A percentile compares a stretch with the other conserved stretches of the same genome.
These are phyloP conservation scores for Galaxias olidus DNA, from an alignment of 2,797 vertebrate species.

Conservation along the genomic window DNA sequence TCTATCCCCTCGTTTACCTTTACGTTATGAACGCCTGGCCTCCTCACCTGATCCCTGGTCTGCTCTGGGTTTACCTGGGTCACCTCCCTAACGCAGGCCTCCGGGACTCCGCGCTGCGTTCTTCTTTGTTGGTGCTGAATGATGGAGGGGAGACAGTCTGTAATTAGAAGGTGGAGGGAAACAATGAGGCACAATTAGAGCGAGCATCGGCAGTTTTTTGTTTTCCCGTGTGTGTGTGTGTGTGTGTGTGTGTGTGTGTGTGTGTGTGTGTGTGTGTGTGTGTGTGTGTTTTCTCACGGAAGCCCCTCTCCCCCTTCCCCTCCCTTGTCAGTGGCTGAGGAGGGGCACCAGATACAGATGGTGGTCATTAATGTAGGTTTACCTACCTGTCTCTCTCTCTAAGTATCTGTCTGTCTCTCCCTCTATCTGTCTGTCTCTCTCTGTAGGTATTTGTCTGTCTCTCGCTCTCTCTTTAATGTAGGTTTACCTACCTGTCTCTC, in stretches of 20 bases:
- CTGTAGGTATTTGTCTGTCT: conserved; percentile 50
- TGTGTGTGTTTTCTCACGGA: conserved; percentile 64
- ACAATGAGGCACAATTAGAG: conserved; percentile 37
- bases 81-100: too few relatives aligned
- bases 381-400: too few relatives aligned
- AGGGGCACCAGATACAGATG: conserved; percentile 76
- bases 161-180: conserved; percentile 56
- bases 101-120: too few relatives aligned
- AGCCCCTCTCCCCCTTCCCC: conserved; percentile 35
- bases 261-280: conserved; percentile 48
- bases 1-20: too few relatives aligned
- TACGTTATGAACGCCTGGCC: conserved; percentile 19
- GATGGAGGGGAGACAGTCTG: conserved; percentile 38
- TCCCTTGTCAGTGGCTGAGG: conserved; percentile 59
- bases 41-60: conserved; percentile 12
- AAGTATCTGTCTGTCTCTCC: too few relatives aligned
- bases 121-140: conserved; percentile 29
- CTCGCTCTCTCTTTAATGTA: too few relatives aligned
- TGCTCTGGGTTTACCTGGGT: conserved; percentile 12
- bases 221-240: conserved; percentile 62
- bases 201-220: conserved; percentile 44
- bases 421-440: conserved; percentile 9
- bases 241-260: conserved; percentile 48
- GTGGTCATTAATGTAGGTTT: conserved; percentile 64
- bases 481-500: too few relatives aligned